phyloP scores from a whole-genome alignment of 2,888 invertebrate genomes.

The Parascotia fuliginaria region DNA sequence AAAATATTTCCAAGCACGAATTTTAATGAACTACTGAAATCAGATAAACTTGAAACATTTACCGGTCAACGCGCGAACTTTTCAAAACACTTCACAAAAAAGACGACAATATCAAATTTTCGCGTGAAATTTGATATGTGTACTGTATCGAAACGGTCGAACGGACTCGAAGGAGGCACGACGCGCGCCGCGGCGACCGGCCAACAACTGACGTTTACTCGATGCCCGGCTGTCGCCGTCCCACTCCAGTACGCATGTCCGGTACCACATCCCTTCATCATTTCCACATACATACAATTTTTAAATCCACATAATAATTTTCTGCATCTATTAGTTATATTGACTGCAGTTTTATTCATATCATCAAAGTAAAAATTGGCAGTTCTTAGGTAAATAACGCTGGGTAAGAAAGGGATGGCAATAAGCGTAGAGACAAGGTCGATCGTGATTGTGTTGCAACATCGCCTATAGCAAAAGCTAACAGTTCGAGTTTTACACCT shows the following conservation, averaged over 20 bases:
- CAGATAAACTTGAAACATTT: constrained; percentile 69
- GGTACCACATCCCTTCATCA: constrained; percentile 71
- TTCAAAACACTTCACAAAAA: constrained; percentile 74
- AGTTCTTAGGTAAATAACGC: constrained; percentile 8
- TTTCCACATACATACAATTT: constrained; percentile 59
- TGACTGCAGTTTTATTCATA: constrained; percentile 33
- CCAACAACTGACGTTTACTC: constrained; percentile 72
- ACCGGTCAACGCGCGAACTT: constrained; percentile 47
- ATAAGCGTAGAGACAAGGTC: constrained; percentile 63
- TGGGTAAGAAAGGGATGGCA: constrained; percentile 55
- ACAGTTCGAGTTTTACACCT: constrained; percentile 68
- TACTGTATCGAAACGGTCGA: constrained; percentile 60
- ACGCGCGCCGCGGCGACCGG: constrained; percentile 71
- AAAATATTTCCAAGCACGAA: constrained; percentile 60
- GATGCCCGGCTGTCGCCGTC: constrained; percentile 66
- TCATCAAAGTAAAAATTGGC: constrained; percentile 8
- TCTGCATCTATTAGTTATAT: constrained; percentile 36
- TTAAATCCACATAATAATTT: constrained; percentile 35
- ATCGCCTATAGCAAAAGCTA: constrained; percentile 61
- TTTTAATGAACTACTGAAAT: constrained; percentile 54
- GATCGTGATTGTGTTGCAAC: constrained; percentile 68
- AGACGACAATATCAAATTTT: constrained; percentile 84
- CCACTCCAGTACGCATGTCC: constrained; percentile 82
- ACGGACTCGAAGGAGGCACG: constrained; percentile 45
- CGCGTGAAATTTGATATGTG: constrained; percentile 84